Conservation (phyloP, 2,888 invertebrate genomes). For the Ellobium chinense region DNA sequence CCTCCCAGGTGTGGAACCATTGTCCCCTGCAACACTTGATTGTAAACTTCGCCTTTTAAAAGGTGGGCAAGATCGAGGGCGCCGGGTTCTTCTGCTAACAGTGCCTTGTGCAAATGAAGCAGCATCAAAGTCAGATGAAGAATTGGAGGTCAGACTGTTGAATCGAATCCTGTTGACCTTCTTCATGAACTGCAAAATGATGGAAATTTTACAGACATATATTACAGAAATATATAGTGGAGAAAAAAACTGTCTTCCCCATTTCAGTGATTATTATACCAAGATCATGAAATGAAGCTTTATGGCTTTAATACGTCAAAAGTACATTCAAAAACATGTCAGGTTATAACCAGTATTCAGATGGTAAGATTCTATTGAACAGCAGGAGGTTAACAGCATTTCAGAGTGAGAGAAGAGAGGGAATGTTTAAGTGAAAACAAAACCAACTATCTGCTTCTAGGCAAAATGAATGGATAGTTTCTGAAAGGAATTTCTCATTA, state of each 20-base stretch:
- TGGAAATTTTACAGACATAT: too few species aligned
- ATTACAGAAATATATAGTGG: too few species aligned
- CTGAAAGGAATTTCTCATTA: too few species aligned
- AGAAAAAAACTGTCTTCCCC: too few species aligned
- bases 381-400: too few species aligned
- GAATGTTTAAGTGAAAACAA: not conserved
- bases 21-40: not conserved
- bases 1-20: not conserved
- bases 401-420: not conserved
- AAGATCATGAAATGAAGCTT: too few species aligned
- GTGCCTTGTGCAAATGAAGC: not conserved
- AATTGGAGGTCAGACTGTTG: conserved; percentile 52
- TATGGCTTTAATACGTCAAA: too few species aligned
- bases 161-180: conserved; percentile 53
- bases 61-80: conserved; percentile 49
- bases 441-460: not conserved
- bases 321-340: too few species aligned
- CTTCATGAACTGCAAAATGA: conserved; percentile 53
- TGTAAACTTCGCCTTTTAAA: conserved; percentile 7
- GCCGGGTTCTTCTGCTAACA: not conserved
- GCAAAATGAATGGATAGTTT: too few species aligned
- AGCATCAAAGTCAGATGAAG: conserved; percentile 32
- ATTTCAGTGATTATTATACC: too few species aligned
- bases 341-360: too few species aligned
- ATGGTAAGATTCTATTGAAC: too few species aligned